These are phyloP conservation scores for Spinus olivaceus DNA, from an alignment of 2,797 vertebrate genomes.

Conservation along the genomic window DNA sequence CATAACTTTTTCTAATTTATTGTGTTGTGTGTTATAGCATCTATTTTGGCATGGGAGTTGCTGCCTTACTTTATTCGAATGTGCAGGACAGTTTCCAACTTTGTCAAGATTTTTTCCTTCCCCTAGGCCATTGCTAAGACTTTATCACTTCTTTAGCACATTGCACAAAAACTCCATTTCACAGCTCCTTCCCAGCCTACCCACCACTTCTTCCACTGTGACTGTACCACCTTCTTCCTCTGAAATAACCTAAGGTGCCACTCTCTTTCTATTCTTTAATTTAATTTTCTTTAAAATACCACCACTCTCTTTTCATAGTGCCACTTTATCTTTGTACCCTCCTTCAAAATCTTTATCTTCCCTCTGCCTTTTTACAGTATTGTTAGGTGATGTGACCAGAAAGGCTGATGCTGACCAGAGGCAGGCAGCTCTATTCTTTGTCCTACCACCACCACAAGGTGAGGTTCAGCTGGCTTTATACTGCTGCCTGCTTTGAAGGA, in stretches of 20 bases:
- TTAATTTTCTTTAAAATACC: background rate
- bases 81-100: background rate
- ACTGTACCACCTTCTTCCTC: background rate
- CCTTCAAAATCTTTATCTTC: background rate
- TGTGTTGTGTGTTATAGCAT: background rate
- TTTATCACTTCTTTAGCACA: background rate
- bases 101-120: background rate
- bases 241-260: background rate
- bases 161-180: background rate
- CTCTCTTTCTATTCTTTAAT: background rate
- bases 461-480: background rate
- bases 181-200: background rate
- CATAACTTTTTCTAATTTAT: background rate
- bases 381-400: background rate
- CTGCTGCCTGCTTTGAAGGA: background rate
- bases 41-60: background rate
- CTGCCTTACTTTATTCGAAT: background rate
- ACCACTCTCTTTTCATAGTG: background rate
- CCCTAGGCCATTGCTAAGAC: background rate
- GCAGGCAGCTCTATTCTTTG: background rate
- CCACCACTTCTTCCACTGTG: background rate
- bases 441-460: background rate
- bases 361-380: background rate
- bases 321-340: rapidly evolving
- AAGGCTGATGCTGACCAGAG: background rate